Base-by-base conservation (phyloP, 2,113 vertebrate genomes). In the Phaethon lepturus region DNA sequence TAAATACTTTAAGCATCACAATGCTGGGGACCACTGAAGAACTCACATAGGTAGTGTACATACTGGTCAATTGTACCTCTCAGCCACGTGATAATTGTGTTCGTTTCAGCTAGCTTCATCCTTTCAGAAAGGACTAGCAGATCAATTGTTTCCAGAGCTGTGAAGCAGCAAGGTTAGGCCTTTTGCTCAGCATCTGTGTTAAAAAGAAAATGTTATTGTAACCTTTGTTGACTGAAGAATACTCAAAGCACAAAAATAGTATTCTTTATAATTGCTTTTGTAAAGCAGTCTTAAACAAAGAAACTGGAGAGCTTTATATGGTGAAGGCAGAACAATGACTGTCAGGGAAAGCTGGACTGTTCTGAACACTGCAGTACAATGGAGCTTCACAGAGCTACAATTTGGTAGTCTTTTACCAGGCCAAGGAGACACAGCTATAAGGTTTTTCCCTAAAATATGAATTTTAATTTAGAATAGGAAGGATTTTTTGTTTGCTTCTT, bases 181-280 rank as follows among this genome's bases (percentile, higher is more conserved):
- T 93, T 97, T 82, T 86, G 53, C 80, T 90, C 59, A 87, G 38
- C 74, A 79, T 85, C 59, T 0, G 0, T 72, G 42, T 53, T 87
- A 64, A 90, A 87, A 93, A 80, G 71, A 74, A 93, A 90, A 49
- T 62, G n/a, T 93, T 95, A 85, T 91, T 79, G 28, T 94, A 96
- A 90, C 67, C 62, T 94, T 80, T 68, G 62, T 31, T 90, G 80
- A 79, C 53, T 67, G 87, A 91, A 88, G 74, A 91, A 82, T 82
- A 76, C 81, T 94, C 0, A 0, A 82, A 88, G 67, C 63, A 90
- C 53, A 76, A 66, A 89, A 91, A 38, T 50, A 79, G 59, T 73
- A n/a, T 94, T 77, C 78, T 80, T 95, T 67, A 86, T 93, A 91
- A 94, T 94, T 95, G 83, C 49, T 89, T 97, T 82, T 76, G 19